phyloP scores from a whole-genome alignment of 1,140 invertebrate species.

The Bombus terrestris region DNA sequence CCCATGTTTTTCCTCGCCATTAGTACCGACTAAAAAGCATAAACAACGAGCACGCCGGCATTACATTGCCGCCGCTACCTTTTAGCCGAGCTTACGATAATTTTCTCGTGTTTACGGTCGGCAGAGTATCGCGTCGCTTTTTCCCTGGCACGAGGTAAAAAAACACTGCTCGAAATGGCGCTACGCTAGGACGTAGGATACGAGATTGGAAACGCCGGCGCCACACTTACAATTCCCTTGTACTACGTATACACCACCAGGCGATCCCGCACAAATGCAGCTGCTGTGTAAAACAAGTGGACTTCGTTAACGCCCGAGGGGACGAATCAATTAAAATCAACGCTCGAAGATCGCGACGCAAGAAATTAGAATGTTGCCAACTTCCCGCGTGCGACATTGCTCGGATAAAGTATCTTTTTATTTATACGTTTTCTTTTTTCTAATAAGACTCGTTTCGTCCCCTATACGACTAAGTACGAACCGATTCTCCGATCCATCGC shows the following conservation, averaged over 20 bases:
- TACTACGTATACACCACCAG: neutral
- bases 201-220: slow-evolving; percentile 32
- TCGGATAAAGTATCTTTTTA: neutral
- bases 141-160: slow-evolving; percentile 49
- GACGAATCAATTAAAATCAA: slow-evolving; percentile 24
- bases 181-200: slow-evolving; percentile 10
- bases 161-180: slow-evolving; percentile 11
- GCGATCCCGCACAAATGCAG: neutral
- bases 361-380: neutral
- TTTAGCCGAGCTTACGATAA: slow-evolving; percentile 66
- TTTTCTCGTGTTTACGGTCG: slow-evolving; percentile 70
- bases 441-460: neutral
- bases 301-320: slow-evolving; percentile 31
- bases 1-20: neutral
- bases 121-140: slow-evolving; percentile 56
- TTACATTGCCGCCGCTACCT: slow-evolving; percentile 57
- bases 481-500: neutral
- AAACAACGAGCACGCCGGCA: slow-evolving; percentile 40
- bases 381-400: neutral
- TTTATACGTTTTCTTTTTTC: neutral
- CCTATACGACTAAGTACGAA: neutral
- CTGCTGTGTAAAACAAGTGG: neutral
- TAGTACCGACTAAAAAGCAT: slow-evolving; percentile 6
- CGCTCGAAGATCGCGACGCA: too few species aligned
- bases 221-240: slow-evolving; percentile 2